Evolutionary conservation across 2,797 vertebrate genomes (phyloP).

Genomic region (Halcyon badia): DNA sequence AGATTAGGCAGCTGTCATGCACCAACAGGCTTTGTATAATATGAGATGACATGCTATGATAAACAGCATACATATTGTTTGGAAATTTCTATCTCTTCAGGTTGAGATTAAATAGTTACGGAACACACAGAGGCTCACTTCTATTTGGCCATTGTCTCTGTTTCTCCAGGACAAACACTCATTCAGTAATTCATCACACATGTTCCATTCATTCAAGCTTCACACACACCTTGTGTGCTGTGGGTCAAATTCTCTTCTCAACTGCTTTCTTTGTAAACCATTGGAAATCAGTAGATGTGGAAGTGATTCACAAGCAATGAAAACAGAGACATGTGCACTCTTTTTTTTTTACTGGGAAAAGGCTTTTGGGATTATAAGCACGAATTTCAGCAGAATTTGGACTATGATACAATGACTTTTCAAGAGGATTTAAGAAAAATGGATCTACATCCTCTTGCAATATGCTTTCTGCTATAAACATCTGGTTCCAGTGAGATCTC

Average conservation of each 20-base stretch:
- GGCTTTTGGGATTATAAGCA: slow-evolving; percentile 22
- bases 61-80: slow-evolving; percentile 42
- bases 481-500: slow-evolving; percentile 61
- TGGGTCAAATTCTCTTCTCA: slow-evolving; percentile 32
- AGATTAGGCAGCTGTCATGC: slow-evolving; percentile 64
- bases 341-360: neutral
- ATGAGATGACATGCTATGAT: slow-evolving; percentile 23
- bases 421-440: slow-evolving; percentile 51
- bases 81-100: slow-evolving; percentile 22
- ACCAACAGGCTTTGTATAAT: slow-evolving; percentile 15
- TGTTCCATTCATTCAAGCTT: slow-evolving; percentile 44
- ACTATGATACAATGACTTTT: slow-evolving; percentile 20
- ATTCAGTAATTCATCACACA: slow-evolving; percentile 36
- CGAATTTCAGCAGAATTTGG: slow-evolving; percentile 41
- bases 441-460: slow-evolving; percentile 26
- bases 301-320: slow-evolving; percentile 50
- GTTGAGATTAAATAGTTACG: slow-evolving; percentile 21
- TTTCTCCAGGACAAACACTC: slow-evolving; percentile 28
- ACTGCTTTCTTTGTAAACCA: slow-evolving; percentile 12
- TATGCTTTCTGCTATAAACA: slow-evolving; percentile 60
- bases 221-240: slow-evolving; percentile 7
- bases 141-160: slow-evolving; percentile 1
- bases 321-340: neutral
- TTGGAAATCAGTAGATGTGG: slow-evolving; percentile 41
- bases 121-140: slow-evolving; percentile 22